Conservation (phyloP, 1,140 invertebrate genomes). For the Hycleus cichorii region DNA sequence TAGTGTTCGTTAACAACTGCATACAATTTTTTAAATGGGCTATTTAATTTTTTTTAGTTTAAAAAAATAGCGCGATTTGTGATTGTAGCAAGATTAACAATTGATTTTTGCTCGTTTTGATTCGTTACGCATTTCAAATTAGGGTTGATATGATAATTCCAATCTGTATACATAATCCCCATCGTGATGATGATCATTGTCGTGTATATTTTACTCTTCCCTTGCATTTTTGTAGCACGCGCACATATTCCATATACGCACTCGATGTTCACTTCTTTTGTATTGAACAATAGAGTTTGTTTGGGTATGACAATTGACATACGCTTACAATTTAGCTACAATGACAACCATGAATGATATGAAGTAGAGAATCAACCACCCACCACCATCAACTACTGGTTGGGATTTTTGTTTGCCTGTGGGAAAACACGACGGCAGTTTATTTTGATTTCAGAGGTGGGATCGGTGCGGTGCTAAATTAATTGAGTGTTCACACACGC, state of each 20-base stretch:
- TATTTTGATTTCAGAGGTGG: constrained; percentile 32
- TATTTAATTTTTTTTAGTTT: too few species aligned
- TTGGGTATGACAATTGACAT: constrained; percentile 36
- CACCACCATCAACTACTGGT: constrained; percentile 6
- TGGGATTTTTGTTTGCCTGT: constrained; percentile 26
- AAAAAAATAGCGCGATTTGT: too few species aligned
- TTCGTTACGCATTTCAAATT: too few species aligned
- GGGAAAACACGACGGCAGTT: constrained; percentile 22
- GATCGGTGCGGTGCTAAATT: constrained; percentile 18
- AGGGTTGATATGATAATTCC: too few species aligned
- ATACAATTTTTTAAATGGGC: too few species aligned
- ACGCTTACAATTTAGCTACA: constrained; percentile 31
- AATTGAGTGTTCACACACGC: constrained; percentile 23
- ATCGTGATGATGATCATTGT: too few species aligned
- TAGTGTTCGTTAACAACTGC: constrained; percentile 1
- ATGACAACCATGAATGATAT: constrained; percentile 19
- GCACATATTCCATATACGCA: constrained; percentile 20
- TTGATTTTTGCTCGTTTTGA: too few species aligned
- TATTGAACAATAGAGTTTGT: constrained; percentile 33
- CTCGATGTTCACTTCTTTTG: constrained; percentile 35
- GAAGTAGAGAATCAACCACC: constrained; percentile 8
- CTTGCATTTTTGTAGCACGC: too few species aligned
- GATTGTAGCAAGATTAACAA: too few species aligned
- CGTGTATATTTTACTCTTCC: too few species aligned
- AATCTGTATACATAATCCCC: too few species aligned